Evolutionary conservation across 1,140 invertebrate species (phyloP), one percentile per base, ranked within the genome.

Genomic region (Drosophila tropicalis): DNA sequence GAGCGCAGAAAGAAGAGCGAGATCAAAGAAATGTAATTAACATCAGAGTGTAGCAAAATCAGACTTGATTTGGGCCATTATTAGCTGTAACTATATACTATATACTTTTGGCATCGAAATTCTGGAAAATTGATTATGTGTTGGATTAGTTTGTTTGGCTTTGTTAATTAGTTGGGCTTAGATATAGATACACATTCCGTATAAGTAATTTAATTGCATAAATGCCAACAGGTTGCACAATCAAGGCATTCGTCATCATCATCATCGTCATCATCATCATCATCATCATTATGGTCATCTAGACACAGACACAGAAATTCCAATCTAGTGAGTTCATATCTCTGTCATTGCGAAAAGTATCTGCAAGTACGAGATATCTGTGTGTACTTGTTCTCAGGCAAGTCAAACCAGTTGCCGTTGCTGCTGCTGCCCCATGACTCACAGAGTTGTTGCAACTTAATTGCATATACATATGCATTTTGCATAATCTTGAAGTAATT

Each of bases 401-500:
- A 90, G 80, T 86, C 80, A 84, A 89, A 89, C 81, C 81, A 90
- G 84, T 89, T 84, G 85, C 66, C 76, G 70, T 15, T 44, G 41
- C n/a, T 44, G 44, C 44, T 47, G 44, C 44, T 51, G 44, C 44
- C 44, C 44, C 44, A 51, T 51, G 44, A 62, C 29, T 9, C 41
- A 60, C 9, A 36, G 32, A 13, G 13, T 47, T 66, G 40, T 62
- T 76, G 68, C 79, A 79, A 89, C 84, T 87, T 51, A 87, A 87
- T 87, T 87, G 84, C 84, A 87, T 78, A 89, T 87, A 76, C 84
- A 84, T 78, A 89, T 87, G 80, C 84, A 84, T 89, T 87, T 90
- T 87, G 84, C 84, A 87, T 87, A 89, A 89, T 87, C 80, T 83
- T 76, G 75, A 84, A 83, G 79, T 89, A 87, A 89, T 89, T 89